Conservation (phyloP, 1,140 invertebrate genomes). For the Ceratina calcarata region DNA sequence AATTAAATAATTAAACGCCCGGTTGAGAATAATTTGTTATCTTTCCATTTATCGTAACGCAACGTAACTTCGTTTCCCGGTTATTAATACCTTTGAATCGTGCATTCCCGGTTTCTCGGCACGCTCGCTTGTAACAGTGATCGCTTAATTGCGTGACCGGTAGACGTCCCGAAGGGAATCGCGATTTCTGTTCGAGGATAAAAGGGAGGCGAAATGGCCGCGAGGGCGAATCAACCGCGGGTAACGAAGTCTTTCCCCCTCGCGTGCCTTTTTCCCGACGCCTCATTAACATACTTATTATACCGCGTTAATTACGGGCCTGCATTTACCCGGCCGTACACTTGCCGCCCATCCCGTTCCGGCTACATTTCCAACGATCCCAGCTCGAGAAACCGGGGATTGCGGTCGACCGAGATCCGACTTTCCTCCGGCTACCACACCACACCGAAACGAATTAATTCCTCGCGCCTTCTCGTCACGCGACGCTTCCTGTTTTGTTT, state of each 20-base stretch:
- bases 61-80: too few relatives aligned
- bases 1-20: too few relatives aligned
- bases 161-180: neutral
- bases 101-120: too few relatives aligned
- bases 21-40: too few relatives aligned
- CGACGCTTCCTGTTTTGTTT: too few relatives aligned
- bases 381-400: neutral
- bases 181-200: neutral
- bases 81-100: too few relatives aligned
- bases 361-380: neutral
- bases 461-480: neutral
- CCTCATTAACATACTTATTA: constrained; percentile 54
- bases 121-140: neutral
- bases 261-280: constrained; percentile 22
- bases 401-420: neutral
- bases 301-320: constrained; percentile 47
- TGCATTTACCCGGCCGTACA: constrained; percentile 17
- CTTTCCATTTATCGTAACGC: too few relatives aligned
- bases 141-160: neutral
- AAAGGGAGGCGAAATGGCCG: neutral
- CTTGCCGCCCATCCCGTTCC: neutral
- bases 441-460: constrained; percentile 1
- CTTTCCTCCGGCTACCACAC: neutral
- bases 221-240: constrained; percentile 1
- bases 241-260: constrained; percentile 5